These are phyloP conservation scores for Pogonognathellus flavescens DNA, from an alignment of 1,140 invertebrate species.

Conservation along the genomic window DNA sequence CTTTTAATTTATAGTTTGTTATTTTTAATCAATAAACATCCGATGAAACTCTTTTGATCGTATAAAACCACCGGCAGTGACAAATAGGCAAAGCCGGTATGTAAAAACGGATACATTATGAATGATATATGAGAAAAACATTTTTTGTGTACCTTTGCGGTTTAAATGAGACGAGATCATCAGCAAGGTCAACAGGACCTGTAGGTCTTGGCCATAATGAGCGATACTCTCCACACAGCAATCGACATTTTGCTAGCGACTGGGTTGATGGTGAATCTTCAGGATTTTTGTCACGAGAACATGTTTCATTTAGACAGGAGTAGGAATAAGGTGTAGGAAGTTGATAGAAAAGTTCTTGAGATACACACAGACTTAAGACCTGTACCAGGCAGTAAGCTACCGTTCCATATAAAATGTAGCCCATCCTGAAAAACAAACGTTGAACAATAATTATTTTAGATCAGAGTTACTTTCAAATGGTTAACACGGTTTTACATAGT, in stretches of 20 bases:
- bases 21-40: too few relatives aligned
- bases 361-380: slow-evolving; percentile 35
- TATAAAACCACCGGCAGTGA: too few relatives aligned
- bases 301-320: slow-evolving; percentile 66
- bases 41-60: too few relatives aligned
- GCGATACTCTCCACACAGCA: slow-evolving; percentile 78
- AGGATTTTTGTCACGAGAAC: slow-evolving; percentile 66
- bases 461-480: too few relatives aligned
- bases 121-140: too few relatives aligned
- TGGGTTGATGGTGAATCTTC: slow-evolving; percentile 66
- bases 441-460: too few relatives aligned
- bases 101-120: too few relatives aligned
- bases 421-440: slow-evolving; percentile 48
- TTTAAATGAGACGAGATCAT: slow-evolving; percentile 67
- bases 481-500: too few relatives aligned
- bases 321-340: slow-evolving; percentile 66
- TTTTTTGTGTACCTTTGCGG: slow-evolving; percentile 61
- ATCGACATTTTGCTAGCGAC: slow-evolving; percentile 72
- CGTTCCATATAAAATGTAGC: slow-evolving; percentile 41
- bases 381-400: slow-evolving; percentile 38
- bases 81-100: too few relatives aligned
- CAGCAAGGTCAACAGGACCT: slow-evolving; percentile 66
- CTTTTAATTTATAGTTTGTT: too few relatives aligned
- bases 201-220: slow-evolving; percentile 81
- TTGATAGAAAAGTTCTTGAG: slow-evolving; percentile 66